Conservation (phyloP, 2,888 invertebrate species). For the Orthonevra nobilis region DNA sequence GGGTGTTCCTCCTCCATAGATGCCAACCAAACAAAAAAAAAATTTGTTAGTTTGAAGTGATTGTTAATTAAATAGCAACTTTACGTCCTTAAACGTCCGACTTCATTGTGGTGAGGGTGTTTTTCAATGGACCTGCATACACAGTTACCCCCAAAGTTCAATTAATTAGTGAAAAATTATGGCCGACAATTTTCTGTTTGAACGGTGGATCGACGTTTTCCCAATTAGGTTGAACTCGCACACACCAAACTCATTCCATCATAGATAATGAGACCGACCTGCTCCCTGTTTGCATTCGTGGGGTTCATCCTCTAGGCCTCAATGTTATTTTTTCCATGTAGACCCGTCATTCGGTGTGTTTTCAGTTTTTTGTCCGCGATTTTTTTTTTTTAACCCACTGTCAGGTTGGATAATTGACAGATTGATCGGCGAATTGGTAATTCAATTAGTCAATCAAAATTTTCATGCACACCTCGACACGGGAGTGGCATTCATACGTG, state of each 20-base stretch:
- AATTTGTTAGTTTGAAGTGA: constrained; percentile 19
- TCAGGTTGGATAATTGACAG: constrained; percentile 73
- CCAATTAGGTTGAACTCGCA: constrained; percentile 46
- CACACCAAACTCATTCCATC: background rate
- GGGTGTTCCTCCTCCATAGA: too few species aligned
- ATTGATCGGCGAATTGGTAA: constrained; percentile 74
- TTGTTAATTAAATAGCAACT: constrained; percentile 65
- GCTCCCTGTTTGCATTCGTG: too few species aligned
- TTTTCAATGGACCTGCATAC: constrained; percentile 10
- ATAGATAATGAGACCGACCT: constrained; percentile 37
- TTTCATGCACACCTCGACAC: constrained; percentile 60
- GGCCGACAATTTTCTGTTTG: constrained; percentile 52
- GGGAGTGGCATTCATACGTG: constrained; percentile 44
- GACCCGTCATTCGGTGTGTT: constrained; percentile 33
- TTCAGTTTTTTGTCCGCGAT: constrained; percentile 41
- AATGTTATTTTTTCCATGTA: constrained; percentile 65
- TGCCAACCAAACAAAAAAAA: too few species aligned
- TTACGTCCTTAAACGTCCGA: constrained; percentile 33
- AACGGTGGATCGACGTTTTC: constrained; percentile 52
- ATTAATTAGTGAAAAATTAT: constrained; percentile 69
- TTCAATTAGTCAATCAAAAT: constrained; percentile 74
- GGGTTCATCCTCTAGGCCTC: constrained; percentile 58
- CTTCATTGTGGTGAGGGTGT: constrained; percentile 38
- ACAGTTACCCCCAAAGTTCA: constrained; percentile 4
- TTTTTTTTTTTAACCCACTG: constrained; percentile 64